These are phyloP conservation scores for Sphaeramia orbicularis DNA, from an alignment of 2,797 vertebrate species.

Conservation along the genomic window DNA sequence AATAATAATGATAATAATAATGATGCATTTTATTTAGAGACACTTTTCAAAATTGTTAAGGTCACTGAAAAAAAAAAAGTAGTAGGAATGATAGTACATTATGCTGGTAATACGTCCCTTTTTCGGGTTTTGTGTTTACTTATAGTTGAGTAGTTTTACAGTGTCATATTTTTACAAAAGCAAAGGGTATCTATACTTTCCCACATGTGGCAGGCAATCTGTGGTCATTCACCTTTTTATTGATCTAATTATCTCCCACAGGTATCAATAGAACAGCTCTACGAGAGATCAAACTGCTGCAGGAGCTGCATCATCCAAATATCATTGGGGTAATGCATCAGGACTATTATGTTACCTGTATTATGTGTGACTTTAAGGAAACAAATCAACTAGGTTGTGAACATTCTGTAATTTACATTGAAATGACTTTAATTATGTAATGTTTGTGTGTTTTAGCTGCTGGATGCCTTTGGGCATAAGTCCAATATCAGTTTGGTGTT, in stretches of 20 bases:
- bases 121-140: no score
- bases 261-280: conserved; percentile 98
- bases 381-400: not conserved
- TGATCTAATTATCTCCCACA: conserved; percentile 50
- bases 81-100: no score
- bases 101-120: no score
- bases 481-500: conserved; percentile 99
- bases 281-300: conserved; percentile 95
- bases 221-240: not conserved
- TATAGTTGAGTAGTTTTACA: no score
- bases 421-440: not conserved
- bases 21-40: no score
- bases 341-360: not conserved
- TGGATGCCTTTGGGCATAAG: conserved; percentile 98
- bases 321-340: conserved; percentile 92
- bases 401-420: not conserved
- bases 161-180: no score
- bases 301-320: conserved; percentile 96
- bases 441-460: conserved; percentile 83
- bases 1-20: no score
- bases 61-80: no score
- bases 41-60: no score
- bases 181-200: not conserved
- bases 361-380: not conserved
- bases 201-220: not conserved